A percentile compares a stretch with the other conserved stretches of the same genome.
phyloP scores from a whole-genome alignment of 35 echinoderm and acorn worm species.

The Acanthaster planci region DNA sequence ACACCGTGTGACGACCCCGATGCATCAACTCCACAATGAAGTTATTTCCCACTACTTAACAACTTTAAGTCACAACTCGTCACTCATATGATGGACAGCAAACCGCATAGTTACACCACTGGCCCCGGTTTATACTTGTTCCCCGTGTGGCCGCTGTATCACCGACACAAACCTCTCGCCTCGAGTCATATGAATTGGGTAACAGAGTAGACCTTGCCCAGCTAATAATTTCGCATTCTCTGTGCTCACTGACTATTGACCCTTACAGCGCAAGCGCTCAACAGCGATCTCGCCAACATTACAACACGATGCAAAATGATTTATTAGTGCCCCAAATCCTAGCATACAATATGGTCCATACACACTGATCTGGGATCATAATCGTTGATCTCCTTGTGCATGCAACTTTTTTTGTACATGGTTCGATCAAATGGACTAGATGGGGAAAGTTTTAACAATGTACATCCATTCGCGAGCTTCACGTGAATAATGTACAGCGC shows the following conservation, averaged over 20 bases:
- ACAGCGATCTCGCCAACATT: neutral
- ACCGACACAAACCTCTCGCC: neutral
- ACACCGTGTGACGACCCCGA: no score
- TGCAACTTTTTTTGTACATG: neutral
- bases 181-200: constrained; percentile 4
- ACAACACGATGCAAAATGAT: neutral
- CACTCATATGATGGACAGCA: no score
- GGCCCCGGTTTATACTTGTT: no score
- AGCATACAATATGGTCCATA: neutral
- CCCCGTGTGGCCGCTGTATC: neutral
- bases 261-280: constrained; percentile 2
- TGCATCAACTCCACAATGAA: no score
- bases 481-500: neutral
- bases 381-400: neutral
- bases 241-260: neutral
- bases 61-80: no score
- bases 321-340: neutral
- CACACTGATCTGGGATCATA: neutral
- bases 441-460: neutral
- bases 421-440: neutral
- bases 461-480: neutral
- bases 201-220: constrained; percentile 22
- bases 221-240: no score
- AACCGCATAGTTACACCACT: no score
- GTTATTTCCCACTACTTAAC: no score